Evolutionary conservation across 2,113 vertebrate genomes (phyloP).

Genomic region (Epinephelus lanceolatus): DNA sequence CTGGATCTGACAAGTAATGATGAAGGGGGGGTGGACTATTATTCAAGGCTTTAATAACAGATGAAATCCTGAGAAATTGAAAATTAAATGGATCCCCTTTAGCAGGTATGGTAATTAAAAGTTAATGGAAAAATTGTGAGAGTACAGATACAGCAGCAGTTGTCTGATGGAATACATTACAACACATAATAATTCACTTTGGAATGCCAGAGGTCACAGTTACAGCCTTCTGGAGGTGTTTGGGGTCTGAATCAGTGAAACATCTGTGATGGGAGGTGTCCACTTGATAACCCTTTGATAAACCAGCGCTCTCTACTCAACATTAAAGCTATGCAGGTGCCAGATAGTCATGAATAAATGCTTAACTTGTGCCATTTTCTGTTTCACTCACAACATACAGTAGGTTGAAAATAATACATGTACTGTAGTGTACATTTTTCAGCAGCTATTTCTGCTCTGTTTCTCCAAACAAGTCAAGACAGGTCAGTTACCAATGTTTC

Average conservation of each 20-base stretch:
- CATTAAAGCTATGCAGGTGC: constrained; percentile 1
- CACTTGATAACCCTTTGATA: constrained; percentile 33
- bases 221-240: constrained; percentile 33
- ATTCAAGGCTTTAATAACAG: constrained; percentile 70
- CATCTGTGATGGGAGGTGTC: constrained; percentile 30
- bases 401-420: neutral
- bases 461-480: constrained; percentile 38
- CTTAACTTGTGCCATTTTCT: constrained; percentile 13
- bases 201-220: constrained; percentile 49
- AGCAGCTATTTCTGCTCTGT: constrained; percentile 1
- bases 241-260: constrained; percentile 39
- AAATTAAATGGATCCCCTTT: constrained; percentile 74
- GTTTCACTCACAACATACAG: neutral
- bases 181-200: constrained; percentile 62
- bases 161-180: constrained; percentile 61
- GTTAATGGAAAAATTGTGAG: constrained; percentile 65
- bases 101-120: constrained; percentile 73
- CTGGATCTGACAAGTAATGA: constrained; percentile 50
- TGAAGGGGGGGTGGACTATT: constrained; percentile 38
- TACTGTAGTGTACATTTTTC: neutral
- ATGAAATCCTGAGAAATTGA: constrained; percentile 64
- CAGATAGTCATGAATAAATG: constrained; percentile 37
- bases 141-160: constrained; percentile 45
- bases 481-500: constrained; percentile 37
- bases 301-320: neutral